Conservation (phyloP, 2,113 vertebrate genomes). For the Rhipidura dahli region DNA sequence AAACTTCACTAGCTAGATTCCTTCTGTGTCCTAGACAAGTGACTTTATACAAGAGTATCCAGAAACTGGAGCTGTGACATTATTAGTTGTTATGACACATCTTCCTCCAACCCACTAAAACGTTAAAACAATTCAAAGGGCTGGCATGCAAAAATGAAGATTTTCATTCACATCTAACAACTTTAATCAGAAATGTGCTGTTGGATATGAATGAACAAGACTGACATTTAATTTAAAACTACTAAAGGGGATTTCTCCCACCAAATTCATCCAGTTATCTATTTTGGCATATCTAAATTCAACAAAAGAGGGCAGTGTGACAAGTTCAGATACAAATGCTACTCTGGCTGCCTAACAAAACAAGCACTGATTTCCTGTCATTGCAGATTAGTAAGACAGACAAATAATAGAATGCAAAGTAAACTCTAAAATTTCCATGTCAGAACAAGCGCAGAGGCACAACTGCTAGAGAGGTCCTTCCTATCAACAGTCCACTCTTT, state of each 20-base stretch:
- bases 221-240: neutral
- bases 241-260: neutral
- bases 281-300: neutral
- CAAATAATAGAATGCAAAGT: neutral
- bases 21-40: neutral
- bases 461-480: neutral
- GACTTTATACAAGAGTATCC: neutral
- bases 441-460: neutral
- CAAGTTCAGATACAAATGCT: neutral
- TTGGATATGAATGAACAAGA: neutral
- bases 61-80: neutral
- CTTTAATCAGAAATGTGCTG: neutral
- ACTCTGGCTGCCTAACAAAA: neutral
- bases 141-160: neutral
- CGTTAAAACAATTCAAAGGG: conserved; percentile 16
- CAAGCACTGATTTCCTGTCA: neutral
- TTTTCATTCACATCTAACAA: neutral
- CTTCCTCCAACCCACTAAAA: neutral
- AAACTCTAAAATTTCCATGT: neutral
- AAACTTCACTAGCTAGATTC: neutral
- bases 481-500: neutral
- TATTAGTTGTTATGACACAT: neutral
- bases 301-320: neutral
- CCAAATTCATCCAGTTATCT: neutral
- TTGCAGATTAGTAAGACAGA: neutral